Conservation (phyloP, 2,888 invertebrate species). For the Hypena proboscidalis region DNA sequence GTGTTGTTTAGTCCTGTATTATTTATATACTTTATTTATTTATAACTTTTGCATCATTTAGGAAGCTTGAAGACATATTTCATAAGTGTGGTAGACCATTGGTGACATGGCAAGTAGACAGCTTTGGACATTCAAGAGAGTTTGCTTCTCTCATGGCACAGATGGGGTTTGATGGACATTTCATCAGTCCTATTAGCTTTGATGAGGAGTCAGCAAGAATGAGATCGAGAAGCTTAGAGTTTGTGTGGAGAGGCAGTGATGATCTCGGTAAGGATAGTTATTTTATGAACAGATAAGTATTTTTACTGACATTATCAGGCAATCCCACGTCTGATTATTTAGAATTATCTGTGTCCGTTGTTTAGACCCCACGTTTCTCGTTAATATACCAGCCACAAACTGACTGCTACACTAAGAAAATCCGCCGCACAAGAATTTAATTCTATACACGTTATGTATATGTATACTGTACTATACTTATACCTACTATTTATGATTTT, state of each 20-base stretch:
- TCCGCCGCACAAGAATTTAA: no score
- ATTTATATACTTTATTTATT: no score
- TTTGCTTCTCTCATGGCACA: constrained; percentile 90
- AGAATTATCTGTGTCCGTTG: no score
- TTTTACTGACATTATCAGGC: no score
- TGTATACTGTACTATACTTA: background rate
- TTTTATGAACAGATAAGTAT: background rate
- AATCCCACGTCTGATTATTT: no score
- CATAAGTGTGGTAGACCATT: constrained; percentile 89
- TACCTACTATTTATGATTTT: no score
- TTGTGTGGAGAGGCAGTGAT: constrained; percentile 92
- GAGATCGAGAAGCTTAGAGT: constrained; percentile 88
- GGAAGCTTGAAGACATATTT: constrained; percentile 87
- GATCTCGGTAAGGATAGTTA: constrained; percentile 86
- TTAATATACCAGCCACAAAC: no score
- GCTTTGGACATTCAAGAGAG: constrained; percentile 93
- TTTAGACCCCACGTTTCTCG: no score
- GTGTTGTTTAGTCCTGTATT: no score
- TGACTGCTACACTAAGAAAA: no score
- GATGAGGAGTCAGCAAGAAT: constrained; percentile 90
- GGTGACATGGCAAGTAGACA: constrained; percentile 92
- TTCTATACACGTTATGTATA: no score
- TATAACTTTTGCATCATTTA: no score
- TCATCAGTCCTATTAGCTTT: constrained; percentile 94
- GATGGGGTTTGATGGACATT: constrained; percentile 90